A percentile compares a stretch with the other conserved stretches of the same genome.
Conservation (phyloP, 2,888 invertebrate genomes). For the Augiades crinisus region DNA sequence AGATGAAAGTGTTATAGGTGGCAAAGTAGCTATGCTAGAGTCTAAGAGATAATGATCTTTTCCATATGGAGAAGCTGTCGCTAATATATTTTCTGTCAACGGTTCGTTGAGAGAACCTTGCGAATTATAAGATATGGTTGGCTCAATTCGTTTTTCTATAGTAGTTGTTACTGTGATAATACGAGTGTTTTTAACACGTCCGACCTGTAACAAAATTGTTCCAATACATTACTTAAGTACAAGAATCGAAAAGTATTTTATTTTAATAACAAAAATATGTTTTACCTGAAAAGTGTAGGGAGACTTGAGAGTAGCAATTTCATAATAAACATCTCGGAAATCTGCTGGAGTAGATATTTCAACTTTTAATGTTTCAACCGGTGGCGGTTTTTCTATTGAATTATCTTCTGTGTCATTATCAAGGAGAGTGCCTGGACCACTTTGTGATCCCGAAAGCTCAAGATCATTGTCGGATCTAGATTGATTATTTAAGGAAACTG, state of each 20-base stretch:
- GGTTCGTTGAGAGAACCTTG: constrained; percentile 87
- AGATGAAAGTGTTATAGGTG: constrained; percentile 88
- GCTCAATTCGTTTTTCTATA: constrained; percentile 88
- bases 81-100: constrained; percentile 93
- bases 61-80: constrained; percentile 88
- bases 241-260: background rate
- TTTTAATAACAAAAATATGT: too few species aligned
- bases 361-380: constrained; percentile 91
- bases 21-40: constrained; percentile 91
- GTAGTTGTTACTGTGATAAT: constrained; percentile 94
- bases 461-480: constrained; percentile 84
- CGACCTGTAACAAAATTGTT: constrained; percentile 82
- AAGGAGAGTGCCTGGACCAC: constrained; percentile 81
- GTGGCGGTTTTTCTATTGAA: constrained; percentile 83
- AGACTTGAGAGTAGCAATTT: constrained; percentile 94
- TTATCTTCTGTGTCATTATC: constrained; percentile 84
- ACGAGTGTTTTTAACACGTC: constrained; percentile 92
- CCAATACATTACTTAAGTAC: background rate
- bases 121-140: constrained; percentile 73
- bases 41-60: constrained; percentile 85
- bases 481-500: too few species aligned
- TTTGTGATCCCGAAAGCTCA: constrained; percentile 87
- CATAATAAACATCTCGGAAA: constrained; percentile 92
- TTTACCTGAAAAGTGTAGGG: constrained; percentile 96
- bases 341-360: constrained; percentile 94